Conservation (phyloP, 1,140 invertebrate species). For the Trichomalopsis sarcophagae region DNA sequence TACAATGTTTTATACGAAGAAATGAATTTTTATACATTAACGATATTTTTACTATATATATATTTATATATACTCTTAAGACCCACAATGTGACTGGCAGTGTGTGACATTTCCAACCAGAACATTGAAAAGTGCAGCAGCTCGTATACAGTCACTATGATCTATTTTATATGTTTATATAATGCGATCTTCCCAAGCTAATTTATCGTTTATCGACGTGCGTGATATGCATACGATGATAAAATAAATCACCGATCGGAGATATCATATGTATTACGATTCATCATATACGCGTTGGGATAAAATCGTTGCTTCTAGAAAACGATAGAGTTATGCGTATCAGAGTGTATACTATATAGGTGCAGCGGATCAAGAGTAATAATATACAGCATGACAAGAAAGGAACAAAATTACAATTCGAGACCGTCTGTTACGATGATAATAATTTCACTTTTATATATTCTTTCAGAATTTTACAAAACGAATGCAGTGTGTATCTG, state of each 20-base stretch:
- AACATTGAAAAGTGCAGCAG: slow-evolving; percentile 24
- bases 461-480: slow-evolving; percentile 49
- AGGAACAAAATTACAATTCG: slow-evolving; percentile 39
- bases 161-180: neutral
- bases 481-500: slow-evolving; percentile 21
- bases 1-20: slow-evolving; percentile 46
- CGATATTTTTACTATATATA: neutral
- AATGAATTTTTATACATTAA: slow-evolving; percentile 50
- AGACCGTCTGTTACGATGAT: slow-evolving; percentile 37
- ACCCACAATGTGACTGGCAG: slow-evolving; percentile 34
- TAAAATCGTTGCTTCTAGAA: slow-evolving; percentile 23
- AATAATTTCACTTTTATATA: slow-evolving; percentile 45
- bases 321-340: slow-evolving; percentile 7
- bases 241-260: slow-evolving; percentile 28
- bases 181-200: slow-evolving; percentile 1
- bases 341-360: neutral
- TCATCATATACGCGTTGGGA: neutral
- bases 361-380: slow-evolving; percentile 6
- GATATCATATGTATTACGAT: neutral
- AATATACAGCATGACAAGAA: slow-evolving; percentile 14
- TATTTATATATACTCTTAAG: neutral
- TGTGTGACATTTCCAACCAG: slow-evolving; percentile 29
- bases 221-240: slow-evolving; percentile 22
- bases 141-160: slow-evolving; percentile 28
- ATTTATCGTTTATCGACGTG: slow-evolving; percentile 24